These are phyloP conservation scores for Drosophila falleni DNA, from an alignment of 2,888 invertebrate species.

Conservation along the genomic window DNA sequence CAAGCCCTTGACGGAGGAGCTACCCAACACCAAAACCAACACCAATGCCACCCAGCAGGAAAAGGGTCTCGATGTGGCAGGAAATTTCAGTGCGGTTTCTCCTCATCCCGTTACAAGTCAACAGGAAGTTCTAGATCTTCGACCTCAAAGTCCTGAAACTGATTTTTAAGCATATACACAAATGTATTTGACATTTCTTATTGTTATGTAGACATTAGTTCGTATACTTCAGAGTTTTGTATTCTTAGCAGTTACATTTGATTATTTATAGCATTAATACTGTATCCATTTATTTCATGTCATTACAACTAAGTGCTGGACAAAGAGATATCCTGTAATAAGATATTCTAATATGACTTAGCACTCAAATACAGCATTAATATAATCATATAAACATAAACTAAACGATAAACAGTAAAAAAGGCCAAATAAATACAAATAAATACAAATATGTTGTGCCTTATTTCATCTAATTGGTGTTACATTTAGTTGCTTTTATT, in stretches of 20 bases:
- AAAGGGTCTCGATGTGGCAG: constrained; percentile 15
- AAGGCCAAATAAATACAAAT: background rate
- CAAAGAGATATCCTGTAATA: constrained; percentile 5
- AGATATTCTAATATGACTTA: background rate
- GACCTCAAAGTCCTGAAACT: constrained; percentile 84
- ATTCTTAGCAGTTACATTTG: constrained; percentile 35
- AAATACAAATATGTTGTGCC: background rate
- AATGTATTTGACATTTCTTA: constrained; percentile 7
- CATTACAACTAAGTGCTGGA: constrained; percentile 4
- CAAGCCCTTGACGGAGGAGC: constrained; percentile 2
- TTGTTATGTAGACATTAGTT: constrained; percentile 9
- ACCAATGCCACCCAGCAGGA: constrained; percentile 3
- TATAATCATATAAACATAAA: background rate
- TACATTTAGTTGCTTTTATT: no score
- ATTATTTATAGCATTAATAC: constrained; percentile 49
- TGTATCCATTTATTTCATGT: constrained; percentile 12
- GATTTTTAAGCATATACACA: constrained; percentile 71
- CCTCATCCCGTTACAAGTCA: background rate
- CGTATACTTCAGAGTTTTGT: constrained; percentile 3
- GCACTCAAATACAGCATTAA: background rate
- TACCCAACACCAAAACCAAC: background rate
- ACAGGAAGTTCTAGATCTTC: constrained; percentile 16
- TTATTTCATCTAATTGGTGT: no score
- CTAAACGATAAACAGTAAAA: constrained; percentile 4
- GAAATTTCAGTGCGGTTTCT: constrained; percentile 11